Evolutionary conservation across 2,113 vertebrate species (phyloP), one percentile per base, ranked within the genome.

Genomic region (Entomyzon cyanotis): DNA sequence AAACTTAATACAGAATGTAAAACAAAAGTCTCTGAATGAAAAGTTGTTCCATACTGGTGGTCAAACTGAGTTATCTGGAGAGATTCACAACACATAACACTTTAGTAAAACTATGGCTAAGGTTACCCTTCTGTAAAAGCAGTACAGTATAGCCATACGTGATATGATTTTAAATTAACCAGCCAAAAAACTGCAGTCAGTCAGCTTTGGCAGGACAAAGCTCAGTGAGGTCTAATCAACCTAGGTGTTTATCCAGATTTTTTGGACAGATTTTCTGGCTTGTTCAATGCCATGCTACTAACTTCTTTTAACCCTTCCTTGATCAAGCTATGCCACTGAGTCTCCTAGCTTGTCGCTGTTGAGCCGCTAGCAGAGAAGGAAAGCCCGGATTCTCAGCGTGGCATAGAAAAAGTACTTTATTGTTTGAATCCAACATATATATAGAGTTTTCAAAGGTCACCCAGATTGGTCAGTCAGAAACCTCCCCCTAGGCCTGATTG

Each of bases 1-100:
- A 94, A 93, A 92, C n/a, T 67, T 89, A 71, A 93, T 70, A 83
- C 2, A 74, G 82, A 91, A 83, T 56, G 63, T 86, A 92, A 95
- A 95, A 76, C 69, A 94, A 91, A 94, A 88, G 42, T 10, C 30
- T 75, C 41, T 89, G 41, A 94, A 70, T 79, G 50, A 93, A 94
- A 94, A 89, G 30, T 77, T 86, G 3, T 60, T 80, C 46, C 82
- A 55, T 80, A 91, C 47, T 84, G 55, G 46, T 93, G 79, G 64
- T 91, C 85, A 94, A 59, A 74, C 60, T 64, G 50, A 84, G 55
- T 86, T 95, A 88, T 77, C 42, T 80, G 68, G 55, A 67, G 42
- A 74, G 79, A 86, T 90, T 75, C 82, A 80, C 47, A 67, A 47
- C 39, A 75, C 24, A 59, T 27, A 92, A 73, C 67, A 27, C 60